Base-by-base conservation (phyloP, 2,113 vertebrate genomes). In the Apodemus sylvaticus region DNA sequence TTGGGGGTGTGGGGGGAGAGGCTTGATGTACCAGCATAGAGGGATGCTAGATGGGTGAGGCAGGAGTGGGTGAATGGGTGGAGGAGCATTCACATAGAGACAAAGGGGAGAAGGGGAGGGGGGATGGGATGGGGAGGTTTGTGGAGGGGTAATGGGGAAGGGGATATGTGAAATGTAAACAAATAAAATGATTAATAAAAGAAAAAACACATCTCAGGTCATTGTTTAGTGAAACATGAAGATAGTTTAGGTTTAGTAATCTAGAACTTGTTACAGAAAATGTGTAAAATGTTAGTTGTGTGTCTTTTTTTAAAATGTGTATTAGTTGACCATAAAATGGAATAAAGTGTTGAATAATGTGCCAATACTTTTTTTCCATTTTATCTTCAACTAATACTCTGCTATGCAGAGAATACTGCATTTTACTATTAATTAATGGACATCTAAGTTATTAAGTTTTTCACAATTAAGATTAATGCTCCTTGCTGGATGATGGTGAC, bases 251-350 rank as follows among this genome's bases (percentile, higher is more conserved):
- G 60, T 39, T 95, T 26, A 76, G 90, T 96, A 78, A 34, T 89
- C n/a, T 93, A 89, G 92, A 97, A 96, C 90, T 91, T 91, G 77
- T 88, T 66, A 74, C 39, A 97, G 78, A 70, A 82, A 29, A 83
- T 93, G 5, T 71, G 36, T 51, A 88, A 70, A 96, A 90, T 81
- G 45, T 96, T 31, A 95, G 31, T 36, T 55, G 42, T 68, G 7
- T 79, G 48, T 94, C n/a, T 58, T 58, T 58, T 58, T 58, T 81
- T 95, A 55, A 60, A 24, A 48, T 95, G 1, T 81, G 45, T 51
- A 68, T 68, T 68, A 68, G 31, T 68, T 68, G 31, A 68, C 13
- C 66, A 68, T 68, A 68, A 68, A 68, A 34, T 68, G 66, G 66
- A 34, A 68, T 68, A 68, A 68, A 68, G 4, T 94, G 45, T 45